Evolutionary conservation across 1,140 invertebrate species (phyloP), one percentile per base, ranked within the genome.

Genomic region (Atta colombica): DNA sequence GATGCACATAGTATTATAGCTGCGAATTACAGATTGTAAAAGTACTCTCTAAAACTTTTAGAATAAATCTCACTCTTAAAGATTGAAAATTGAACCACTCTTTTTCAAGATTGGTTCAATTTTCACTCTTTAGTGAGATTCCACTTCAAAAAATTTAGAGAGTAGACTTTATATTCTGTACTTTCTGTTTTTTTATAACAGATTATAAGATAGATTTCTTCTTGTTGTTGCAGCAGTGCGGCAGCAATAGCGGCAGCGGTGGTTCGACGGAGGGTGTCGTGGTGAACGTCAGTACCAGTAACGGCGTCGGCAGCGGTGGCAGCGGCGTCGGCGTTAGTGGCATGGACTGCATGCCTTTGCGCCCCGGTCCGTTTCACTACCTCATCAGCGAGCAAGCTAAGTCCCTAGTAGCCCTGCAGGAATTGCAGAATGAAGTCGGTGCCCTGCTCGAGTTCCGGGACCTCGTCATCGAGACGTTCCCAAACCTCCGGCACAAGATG

Each of bases 391-490:
- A 98, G 95, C 97, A 98, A 95, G 97, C 97, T 91, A 98, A 98
- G 95, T 98, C 97, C 60, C 95, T 97, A 93, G 96, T 97, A 78
- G 97, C 97, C 63, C 96, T 98, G 93, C 96, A 97, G 89, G 98
- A 98, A 96, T 96, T 98, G 93, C 98, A 98, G 97, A 97, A 98
- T 97, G 98, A 98, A 96, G 98, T 98, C 95, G 98, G 98, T 68
- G 98, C 98, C 86, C 95, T 98, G 85, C 96, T 98, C 94, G 98
- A 98, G 95, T 98, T 98, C 94, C 97, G 98, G 95, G 97, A 98
- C 95, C 96, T 98, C 96, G 98, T 98, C 96, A 98, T 98, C 96
- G 97, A 98, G 96, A 97, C 98, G 87, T 98, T 98, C 96, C 98
- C 98, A 89, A 98, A 98, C 96, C 96, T 98, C 92, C 97, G 97